These are phyloP conservation scores for Budorcas taxicolor DNA, from an alignment of 2,113 vertebrate genomes.

Conservation along the genomic window DNA sequence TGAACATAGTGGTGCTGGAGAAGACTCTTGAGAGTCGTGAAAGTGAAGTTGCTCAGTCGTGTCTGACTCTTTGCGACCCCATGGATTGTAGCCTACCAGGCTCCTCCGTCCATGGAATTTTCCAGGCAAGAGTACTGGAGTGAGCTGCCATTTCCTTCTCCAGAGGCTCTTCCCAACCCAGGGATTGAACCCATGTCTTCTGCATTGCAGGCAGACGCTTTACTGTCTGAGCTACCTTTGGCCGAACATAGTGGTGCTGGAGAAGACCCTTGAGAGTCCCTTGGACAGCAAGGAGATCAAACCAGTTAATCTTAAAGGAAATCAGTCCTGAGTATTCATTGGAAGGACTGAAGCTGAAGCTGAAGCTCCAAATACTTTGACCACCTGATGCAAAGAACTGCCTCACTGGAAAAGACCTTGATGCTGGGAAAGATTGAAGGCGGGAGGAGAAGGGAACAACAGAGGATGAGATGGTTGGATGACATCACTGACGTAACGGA, in stretches of 20 bases:
- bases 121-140: too few relatives aligned
- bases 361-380: neutral
- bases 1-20: neutral
- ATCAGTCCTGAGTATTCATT: neutral
- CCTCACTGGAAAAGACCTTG: neutral
- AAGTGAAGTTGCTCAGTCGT: too few relatives aligned
- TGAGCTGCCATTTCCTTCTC: too few relatives aligned
- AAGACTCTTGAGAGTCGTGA: neutral
- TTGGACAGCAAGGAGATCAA: neutral
- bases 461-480: neutral
- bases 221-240: too few relatives aligned
- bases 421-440: neutral
- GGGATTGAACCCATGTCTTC: accelerated
- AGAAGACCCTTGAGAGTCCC: neutral
- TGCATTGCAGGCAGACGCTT: accelerated
- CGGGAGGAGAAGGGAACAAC: neutral
- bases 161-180: too few relatives aligned
- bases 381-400: accelerated
- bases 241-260: neutral
- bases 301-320: neutral
- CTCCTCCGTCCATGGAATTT: too few relatives aligned
- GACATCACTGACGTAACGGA: too few relatives aligned
- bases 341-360: neutral
- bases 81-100: too few relatives aligned
- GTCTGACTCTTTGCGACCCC: too few relatives aligned